A percentile compares a stretch with the other conserved stretches of the same genome.
Evolutionary conservation across 2,113 vertebrate species (phyloP).

Genomic region (Corydoras maculifer): DNA sequence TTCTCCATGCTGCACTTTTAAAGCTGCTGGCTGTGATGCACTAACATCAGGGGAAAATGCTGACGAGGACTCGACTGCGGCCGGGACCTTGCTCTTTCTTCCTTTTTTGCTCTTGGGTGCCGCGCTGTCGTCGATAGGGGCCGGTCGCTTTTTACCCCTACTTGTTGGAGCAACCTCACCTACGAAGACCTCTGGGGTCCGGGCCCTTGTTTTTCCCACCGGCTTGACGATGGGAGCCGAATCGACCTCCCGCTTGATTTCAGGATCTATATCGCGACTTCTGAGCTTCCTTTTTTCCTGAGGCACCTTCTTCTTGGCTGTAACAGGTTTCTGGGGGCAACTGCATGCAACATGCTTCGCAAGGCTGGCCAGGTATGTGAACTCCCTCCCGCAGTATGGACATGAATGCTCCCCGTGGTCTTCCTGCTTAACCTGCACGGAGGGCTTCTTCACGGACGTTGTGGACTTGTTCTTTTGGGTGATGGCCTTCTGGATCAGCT

Average conservation of each 20-base stretch:
- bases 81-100: constrained; percentile 72
- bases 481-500: constrained; percentile 92
- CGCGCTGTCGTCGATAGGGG: constrained; percentile 46
- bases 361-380: constrained; percentile 89
- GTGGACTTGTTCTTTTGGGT: constrained; percentile 83
- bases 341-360: constrained; percentile 83
- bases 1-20: constrained; percentile 73
- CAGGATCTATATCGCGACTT: too few relatives aligned
- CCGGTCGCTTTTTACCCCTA: constrained; percentile 56
- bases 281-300: too few relatives aligned
- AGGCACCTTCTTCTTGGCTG: too few relatives aligned
- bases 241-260: too few relatives aligned
- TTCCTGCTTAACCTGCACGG: constrained; percentile 51
- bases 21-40: constrained; percentile 52
- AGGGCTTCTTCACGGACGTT: constrained; percentile 71
- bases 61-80: constrained; percentile 53
- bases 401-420: constrained; percentile 63
- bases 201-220: too few relatives aligned
- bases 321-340: constrained; percentile 86
- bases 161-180: too few relatives aligned
- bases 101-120: constrained; percentile 68
- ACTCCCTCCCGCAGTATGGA: constrained; percentile 85
- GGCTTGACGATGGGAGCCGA: too few relatives aligned
- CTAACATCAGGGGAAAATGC: neutral
- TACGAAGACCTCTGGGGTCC: too few relatives aligned